Evolutionary conservation across 2,888 invertebrate species (phyloP).

Genomic region (Lysandra coridon): DNA sequence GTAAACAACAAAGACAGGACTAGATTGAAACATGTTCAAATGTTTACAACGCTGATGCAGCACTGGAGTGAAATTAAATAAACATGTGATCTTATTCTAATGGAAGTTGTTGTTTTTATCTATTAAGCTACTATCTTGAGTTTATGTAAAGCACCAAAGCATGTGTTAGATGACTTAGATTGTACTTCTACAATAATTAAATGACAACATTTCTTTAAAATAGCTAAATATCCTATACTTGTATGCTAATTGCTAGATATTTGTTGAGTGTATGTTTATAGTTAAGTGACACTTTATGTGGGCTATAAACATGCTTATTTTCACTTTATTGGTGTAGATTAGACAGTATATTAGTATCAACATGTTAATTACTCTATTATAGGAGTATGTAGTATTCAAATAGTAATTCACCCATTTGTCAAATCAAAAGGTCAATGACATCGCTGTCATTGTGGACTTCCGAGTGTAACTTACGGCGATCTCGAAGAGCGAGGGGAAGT

Average conservation of each 20-base stretch:
- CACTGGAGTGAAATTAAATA: neutral
- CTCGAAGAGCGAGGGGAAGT: conserved; percentile 70
- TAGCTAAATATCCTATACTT: too few species aligned
- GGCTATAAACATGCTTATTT: neutral
- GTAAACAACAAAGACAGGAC: neutral
- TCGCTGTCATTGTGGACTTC: conserved; percentile 29
- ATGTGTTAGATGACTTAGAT: too few species aligned
- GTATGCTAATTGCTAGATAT: too few species aligned
- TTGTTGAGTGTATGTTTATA: neutral
- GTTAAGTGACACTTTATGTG: neutral
- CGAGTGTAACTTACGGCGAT: conserved; percentile 63
- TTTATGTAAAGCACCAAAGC: too few species aligned
- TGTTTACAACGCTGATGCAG: neutral
- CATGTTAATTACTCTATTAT: neutral
- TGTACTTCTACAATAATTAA: too few species aligned
- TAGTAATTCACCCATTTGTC: conserved; percentile 22
- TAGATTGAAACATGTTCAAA: neutral
- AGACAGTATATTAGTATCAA: neutral
- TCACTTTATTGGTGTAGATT: neutral
- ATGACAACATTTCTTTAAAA: too few species aligned
- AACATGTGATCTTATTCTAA: neutral
- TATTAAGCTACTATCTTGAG: too few species aligned
- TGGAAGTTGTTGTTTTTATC: too few species aligned
- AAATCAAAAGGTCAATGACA: conserved; percentile 41
- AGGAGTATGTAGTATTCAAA: conserved; percentile 3